phyloP scores from a whole-genome alignment of 2,113 vertebrate genomes.

The Pelvicachromis taeniatus region DNA sequence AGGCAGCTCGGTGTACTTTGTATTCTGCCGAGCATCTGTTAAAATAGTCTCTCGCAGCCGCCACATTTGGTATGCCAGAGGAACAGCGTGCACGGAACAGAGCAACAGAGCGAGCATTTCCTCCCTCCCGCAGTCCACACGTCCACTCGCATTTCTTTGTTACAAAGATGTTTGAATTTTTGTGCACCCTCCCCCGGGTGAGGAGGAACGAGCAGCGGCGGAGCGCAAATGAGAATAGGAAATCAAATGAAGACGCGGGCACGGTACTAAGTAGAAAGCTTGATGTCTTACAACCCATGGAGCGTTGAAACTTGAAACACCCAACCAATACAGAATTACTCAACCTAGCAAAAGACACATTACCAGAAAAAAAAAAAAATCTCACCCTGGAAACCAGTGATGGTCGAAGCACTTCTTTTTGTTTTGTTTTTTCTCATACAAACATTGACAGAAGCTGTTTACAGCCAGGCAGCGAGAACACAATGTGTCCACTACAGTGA shows the following conservation, averaged over 20 bases:
- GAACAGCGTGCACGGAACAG: not conserved
- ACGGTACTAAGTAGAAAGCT: conserved; percentile 45
- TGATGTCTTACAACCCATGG: conserved; percentile 49
- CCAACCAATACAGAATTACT: conserved; percentile 53
- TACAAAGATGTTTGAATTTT: conserved; percentile 41
- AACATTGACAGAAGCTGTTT: conserved; percentile 61
- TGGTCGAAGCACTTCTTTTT: conserved; percentile 43
- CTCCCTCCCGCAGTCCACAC: conserved; percentile 11
- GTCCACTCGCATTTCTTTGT: conserved; percentile 38
- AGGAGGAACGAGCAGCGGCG: not conserved
- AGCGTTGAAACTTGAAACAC: conserved; percentile 50
- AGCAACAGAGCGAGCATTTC: conserved; percentile 40
- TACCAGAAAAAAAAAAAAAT: conserved; percentile 6
- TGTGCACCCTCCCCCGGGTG: conserved; percentile 15
- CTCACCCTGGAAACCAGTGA: conserved; percentile 27
- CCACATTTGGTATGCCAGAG: conserved; percentile 46
- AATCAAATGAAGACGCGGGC: conserved; percentile 49
- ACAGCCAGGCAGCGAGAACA: conserved; percentile 59
- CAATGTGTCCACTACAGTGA: conserved; percentile 28
- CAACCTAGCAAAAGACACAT: conserved; percentile 40
- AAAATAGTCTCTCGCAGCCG: conserved; percentile 2
- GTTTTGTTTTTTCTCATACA: conserved; percentile 18
- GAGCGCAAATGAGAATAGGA: conserved; percentile 39
- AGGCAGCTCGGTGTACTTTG: conserved; percentile 44
- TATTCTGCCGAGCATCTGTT: conserved; percentile 53